These are phyloP conservation scores for Coleophora flavipennella DNA, from an alignment of 2,888 invertebrate genomes.

Conservation along the genomic window DNA sequence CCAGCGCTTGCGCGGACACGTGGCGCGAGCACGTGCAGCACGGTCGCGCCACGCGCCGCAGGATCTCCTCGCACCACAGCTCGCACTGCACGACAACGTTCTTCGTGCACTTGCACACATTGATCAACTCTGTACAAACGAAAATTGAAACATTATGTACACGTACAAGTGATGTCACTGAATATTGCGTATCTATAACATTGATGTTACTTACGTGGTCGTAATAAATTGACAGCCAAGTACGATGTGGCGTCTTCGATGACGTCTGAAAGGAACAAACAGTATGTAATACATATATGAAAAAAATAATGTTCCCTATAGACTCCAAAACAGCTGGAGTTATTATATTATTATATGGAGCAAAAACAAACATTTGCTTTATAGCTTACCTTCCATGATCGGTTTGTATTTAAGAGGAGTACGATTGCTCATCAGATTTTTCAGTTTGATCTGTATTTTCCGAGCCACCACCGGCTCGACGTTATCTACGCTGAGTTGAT, in stretches of 20 bases:
- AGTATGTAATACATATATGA: no score
- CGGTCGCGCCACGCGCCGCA: conserved; percentile 44
- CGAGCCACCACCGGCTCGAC: conserved; percentile 50
- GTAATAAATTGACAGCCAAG: conserved; percentile 43
- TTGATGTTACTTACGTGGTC: conserved; percentile 38
- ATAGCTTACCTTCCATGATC: conserved; percentile 39
- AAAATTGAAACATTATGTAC: no score
- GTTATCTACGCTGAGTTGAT: conserved; percentile 32
- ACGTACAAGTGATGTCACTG: no score
- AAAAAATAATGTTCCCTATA: no score
- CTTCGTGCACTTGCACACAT: conserved; percentile 61
- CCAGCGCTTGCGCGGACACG: conserved; percentile 33
- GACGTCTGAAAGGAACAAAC: conserved; percentile 40
- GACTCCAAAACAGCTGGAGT: no score
- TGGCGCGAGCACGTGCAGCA: conserved; percentile 50
- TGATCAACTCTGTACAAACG: conserved; percentile 31
- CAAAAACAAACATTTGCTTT: no score
- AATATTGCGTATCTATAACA: no score
- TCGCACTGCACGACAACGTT: conserved; percentile 60
- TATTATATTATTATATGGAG: no score
- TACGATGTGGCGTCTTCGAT: conserved; percentile 47
- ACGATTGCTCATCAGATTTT: conserved; percentile 28
- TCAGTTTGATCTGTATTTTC: conserved; percentile 53
- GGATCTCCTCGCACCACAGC: conserved; percentile 55
- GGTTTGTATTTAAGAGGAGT: conserved; percentile 24